Conservation (phyloP, 1,140 invertebrate genomes). For the Drosophila yakuba region DNA sequence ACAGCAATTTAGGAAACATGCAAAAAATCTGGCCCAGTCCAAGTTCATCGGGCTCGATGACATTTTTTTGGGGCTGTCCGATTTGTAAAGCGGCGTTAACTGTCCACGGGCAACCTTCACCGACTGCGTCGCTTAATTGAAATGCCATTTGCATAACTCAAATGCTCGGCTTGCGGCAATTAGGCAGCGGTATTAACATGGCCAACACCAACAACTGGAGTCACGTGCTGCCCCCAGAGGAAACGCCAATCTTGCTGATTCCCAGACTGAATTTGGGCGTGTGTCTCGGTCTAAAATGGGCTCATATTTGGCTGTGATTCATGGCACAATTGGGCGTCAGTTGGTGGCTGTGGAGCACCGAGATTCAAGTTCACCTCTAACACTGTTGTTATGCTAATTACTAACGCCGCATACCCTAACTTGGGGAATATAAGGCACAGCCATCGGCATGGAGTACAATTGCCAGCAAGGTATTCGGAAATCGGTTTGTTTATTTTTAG, state of each 20-base stretch:
- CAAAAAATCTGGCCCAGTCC: constrained; percentile 18
- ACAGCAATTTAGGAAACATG: constrained; percentile 54
- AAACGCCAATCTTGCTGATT: constrained; percentile 32
- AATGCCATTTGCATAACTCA: constrained; percentile 75
- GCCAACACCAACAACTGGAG: constrained; percentile 31
- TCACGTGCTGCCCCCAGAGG: constrained; percentile 59
- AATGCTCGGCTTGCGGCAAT: constrained; percentile 17
- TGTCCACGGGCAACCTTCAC: constrained; percentile 72
- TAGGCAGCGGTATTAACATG: constrained; percentile 21
- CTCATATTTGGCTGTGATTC: constrained; percentile 59
- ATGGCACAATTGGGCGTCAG: constrained; percentile 64
- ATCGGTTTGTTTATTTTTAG: constrained; percentile 3
- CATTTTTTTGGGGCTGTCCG: constrained; percentile 58
- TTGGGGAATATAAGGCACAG: no score
- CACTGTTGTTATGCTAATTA: constrained; percentile 68
- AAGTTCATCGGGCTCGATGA: constrained; percentile 62
- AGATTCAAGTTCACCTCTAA: constrained; percentile 73
- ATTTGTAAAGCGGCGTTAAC: constrained; percentile 58
- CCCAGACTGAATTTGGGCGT: constrained; percentile 18
- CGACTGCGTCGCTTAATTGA: constrained; percentile 72
- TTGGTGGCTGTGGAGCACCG: constrained; percentile 28
- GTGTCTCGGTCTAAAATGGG: constrained; percentile 3
- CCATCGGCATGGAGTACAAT: background rate
- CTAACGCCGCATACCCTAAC: constrained; percentile 33
- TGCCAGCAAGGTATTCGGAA: constrained; percentile 30